phyloP scores from a whole-genome alignment of 2,888 invertebrate species.

The Caradrina clavipalpis region DNA sequence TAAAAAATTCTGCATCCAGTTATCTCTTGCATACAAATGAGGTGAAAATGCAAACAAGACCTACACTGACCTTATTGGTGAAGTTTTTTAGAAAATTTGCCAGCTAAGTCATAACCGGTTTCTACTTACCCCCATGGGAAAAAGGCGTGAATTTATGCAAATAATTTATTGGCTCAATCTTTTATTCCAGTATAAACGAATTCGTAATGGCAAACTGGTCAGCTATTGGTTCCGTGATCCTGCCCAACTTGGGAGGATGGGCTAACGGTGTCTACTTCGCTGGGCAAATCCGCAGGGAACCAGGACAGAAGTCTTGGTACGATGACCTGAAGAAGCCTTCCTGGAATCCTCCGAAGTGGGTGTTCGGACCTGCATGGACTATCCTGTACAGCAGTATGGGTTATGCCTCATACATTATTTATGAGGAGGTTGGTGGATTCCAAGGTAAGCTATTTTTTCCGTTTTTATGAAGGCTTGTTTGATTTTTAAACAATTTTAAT shows the following conservation, averaged over 20 bases:
- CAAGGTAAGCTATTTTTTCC: conserved; percentile 81
- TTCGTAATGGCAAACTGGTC: conserved; percentile 79
- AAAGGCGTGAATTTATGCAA: too few species aligned
- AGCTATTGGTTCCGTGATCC: conserved; percentile 80
- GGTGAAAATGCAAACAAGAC: too few species aligned
- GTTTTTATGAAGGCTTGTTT: not conserved
- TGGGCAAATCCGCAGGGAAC: conserved; percentile 90
- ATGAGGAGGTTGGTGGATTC: conserved; percentile 94
- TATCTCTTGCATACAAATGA: not conserved
- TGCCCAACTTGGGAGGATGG: conserved; percentile 77
- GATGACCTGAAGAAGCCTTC: conserved; percentile 91
- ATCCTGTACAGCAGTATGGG: conserved; percentile 95
- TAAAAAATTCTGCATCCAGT: too few species aligned
- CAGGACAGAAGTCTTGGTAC: conserved; percentile 78
- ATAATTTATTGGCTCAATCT: not conserved
- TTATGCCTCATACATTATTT: conserved; percentile 96
- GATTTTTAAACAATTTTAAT: not conserved
- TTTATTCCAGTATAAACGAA: conserved; percentile 63
- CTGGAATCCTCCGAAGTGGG: conserved; percentile 94
- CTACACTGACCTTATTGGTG: too few species aligned
- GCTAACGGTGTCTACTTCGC: conserved; percentile 92
- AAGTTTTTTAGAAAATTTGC: too few species aligned
- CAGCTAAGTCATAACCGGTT: too few species aligned
- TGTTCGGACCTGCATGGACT: conserved; percentile 96
- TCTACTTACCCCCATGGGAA: too few species aligned